phyloP scores from a whole-genome alignment of 2,797 vertebrate species.

The Ceryle rudis region DNA sequence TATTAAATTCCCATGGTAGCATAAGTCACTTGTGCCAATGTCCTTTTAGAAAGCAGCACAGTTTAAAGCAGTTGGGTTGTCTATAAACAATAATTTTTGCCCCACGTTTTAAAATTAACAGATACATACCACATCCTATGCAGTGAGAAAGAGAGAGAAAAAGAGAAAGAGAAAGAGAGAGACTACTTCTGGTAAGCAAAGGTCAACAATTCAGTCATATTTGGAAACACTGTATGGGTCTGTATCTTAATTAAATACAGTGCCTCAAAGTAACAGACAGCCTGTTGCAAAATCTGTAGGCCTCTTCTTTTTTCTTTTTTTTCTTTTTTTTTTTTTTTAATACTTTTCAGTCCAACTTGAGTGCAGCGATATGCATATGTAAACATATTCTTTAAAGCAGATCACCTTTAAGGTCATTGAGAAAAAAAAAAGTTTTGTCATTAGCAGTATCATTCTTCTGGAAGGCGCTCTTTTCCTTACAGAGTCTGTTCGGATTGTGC shows the following conservation, averaged over 20 bases:
- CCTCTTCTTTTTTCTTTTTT: slow-evolving; percentile 28
- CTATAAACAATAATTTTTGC: slow-evolving; percentile 86
- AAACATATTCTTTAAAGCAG: slow-evolving; percentile 97
- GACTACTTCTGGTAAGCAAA: slow-evolving; percentile 88
- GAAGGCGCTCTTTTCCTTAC: slow-evolving; percentile 79
- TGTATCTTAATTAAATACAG: slow-evolving; percentile 78
- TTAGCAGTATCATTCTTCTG: slow-evolving; percentile 82
- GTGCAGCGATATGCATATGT: slow-evolving; percentile 97
- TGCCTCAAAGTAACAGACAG: slow-evolving; percentile 80
- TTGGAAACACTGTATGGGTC: slow-evolving; percentile 79
- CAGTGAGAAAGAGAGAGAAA: slow-evolving; percentile 77
- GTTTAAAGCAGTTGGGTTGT: slow-evolving; percentile 81
- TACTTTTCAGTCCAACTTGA: slow-evolving; percentile 86
- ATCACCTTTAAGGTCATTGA: slow-evolving; percentile 91
- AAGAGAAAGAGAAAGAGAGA: slow-evolving; percentile 78
- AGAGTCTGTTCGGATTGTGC: slow-evolving; percentile 89
- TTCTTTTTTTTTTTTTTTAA: slow-evolving; percentile 2
- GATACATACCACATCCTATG: slow-evolving; percentile 85
- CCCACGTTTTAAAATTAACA: slow-evolving; percentile 85
- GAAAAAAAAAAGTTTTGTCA: slow-evolving; percentile 80
- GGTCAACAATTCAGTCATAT: slow-evolving; percentile 86
- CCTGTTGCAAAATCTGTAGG: slow-evolving; percentile 80
- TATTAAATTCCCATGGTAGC: slow-evolving; percentile 79
- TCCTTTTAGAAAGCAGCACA: slow-evolving; percentile 85
- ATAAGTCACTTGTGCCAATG: slow-evolving; percentile 81